Conservation (phyloP, 2,797 vertebrate genomes). For the Denticeps clupeoides region DNA sequence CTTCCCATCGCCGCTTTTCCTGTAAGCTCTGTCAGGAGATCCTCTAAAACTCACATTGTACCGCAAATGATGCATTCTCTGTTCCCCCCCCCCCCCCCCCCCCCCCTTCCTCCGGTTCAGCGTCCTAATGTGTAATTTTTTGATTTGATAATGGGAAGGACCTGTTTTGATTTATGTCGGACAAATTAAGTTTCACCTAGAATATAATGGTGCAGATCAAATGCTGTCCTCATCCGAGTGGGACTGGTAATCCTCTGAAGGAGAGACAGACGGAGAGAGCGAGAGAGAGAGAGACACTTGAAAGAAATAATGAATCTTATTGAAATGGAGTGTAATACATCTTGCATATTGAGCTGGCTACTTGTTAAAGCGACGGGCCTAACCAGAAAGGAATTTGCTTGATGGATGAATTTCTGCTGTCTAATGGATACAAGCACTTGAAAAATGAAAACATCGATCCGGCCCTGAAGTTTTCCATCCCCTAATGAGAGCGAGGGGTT, state of each 20-base stretch:
- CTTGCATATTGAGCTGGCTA: slow-evolving; percentile 32
- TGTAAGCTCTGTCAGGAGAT: slow-evolving; percentile 10
- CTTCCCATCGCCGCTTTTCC: slow-evolving; percentile 10
- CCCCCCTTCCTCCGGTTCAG: slow-evolving; percentile 12
- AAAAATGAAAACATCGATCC: slow-evolving; percentile 41
- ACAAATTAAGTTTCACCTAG: slow-evolving; percentile 1
- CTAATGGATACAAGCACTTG: slow-evolving; percentile 38
- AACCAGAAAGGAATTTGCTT: slow-evolving; percentile 34
- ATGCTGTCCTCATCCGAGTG: slow-evolving; percentile 14
- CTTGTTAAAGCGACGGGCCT: slow-evolving; percentile 36
- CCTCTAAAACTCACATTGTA: slow-evolving; percentile 14
- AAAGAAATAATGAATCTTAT: slow-evolving; percentile 35
- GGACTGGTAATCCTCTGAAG: slow-evolving; percentile 1
- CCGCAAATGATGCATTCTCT: slow-evolving; percentile 17
- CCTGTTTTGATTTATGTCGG: slow-evolving; percentile 10
- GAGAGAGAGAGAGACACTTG: slow-evolving; percentile 19
- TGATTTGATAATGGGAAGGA: slow-evolving; percentile 9
- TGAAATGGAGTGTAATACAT: slow-evolving; percentile 32
- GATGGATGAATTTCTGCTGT: slow-evolving; percentile 38
- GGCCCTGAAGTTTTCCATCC: slow-evolving; percentile 31
- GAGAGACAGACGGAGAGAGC: not conserved
- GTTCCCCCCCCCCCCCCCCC: slow-evolving; percentile 18
- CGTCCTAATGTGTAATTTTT: slow-evolving; percentile 3
- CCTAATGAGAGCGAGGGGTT: slow-evolving; percentile 33
- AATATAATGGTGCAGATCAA: slow-evolving; percentile 1